Conservation (phyloP, 2,888 invertebrate genomes). For the Chrysolina americana region DNA sequence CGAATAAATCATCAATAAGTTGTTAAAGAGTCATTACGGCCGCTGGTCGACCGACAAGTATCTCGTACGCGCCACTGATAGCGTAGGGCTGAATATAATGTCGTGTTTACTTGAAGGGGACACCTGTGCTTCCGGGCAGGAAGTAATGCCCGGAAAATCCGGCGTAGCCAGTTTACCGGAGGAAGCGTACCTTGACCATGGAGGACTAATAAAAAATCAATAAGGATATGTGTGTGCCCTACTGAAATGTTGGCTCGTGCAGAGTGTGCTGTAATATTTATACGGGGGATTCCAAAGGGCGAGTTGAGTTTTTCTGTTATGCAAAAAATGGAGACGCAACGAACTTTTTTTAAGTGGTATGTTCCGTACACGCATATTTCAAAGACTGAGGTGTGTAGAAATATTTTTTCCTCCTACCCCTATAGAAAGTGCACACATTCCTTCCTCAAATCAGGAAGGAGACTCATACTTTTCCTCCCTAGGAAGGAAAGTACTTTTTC, state of each 20-base stretch:
- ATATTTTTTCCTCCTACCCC: too few species aligned
- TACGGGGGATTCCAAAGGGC: not conserved
- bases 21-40: conserved; percentile 13
- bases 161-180: conserved; percentile 54
- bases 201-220: conserved; percentile 39
- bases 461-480: too few species aligned
- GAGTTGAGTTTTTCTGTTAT: not conserved
- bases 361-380: too few species aligned
- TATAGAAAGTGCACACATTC: too few species aligned
- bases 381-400: too few species aligned
- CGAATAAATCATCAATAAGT: not conserved
- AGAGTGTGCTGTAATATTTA: conserved; percentile 1
- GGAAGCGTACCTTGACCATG: conserved; percentile 53
- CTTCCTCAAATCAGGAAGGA: too few species aligned
- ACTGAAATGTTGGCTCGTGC: conserved; percentile 5
- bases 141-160: conserved; percentile 62
- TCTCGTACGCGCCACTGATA: conserved; percentile 6
- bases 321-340: too few species aligned
- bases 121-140: conserved; percentile 66
- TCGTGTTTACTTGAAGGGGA: conserved; percentile 65
- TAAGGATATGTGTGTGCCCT: conserved; percentile 27
- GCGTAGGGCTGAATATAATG: conserved; percentile 48
- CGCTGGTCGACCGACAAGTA: not conserved
- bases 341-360: too few species aligned
- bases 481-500: too few species aligned